Evolutionary conservation across 2,888 invertebrate species (phyloP).

Genomic region (Choreutis nemorana): DNA sequence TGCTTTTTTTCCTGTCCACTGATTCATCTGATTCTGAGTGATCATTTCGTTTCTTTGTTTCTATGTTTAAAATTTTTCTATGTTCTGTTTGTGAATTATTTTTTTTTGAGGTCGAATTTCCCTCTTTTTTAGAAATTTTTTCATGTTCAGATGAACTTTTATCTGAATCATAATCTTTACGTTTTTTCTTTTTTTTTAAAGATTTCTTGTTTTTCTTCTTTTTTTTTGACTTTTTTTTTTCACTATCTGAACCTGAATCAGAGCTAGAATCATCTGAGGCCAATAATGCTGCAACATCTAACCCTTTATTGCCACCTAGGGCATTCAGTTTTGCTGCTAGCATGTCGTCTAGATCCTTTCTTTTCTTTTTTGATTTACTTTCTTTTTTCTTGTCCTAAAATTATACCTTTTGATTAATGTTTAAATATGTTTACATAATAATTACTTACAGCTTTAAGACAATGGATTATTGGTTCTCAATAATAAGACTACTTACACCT

Average conservation of each 20-base stretch:
- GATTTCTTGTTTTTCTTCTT: slow-evolving; percentile 22
- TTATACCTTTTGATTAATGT: too few relatives aligned
- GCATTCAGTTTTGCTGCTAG: slow-evolving; percentile 76
- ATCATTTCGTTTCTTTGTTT: slow-evolving; percentile 11
- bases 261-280: slow-evolving; percentile 38
- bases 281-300: slow-evolving; percentile 40
- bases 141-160: slow-evolving; percentile 3
- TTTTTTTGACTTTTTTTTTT: slow-evolving; percentile 37
- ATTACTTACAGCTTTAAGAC: too few relatives aligned
- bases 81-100: slow-evolving; percentile 1
- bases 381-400: slow-evolving; percentile 60
- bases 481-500: too few relatives aligned
- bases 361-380: slow-evolving; percentile 51
- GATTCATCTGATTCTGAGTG: slow-evolving; percentile 9
- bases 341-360: slow-evolving; percentile 70
- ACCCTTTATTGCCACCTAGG: slow-evolving; percentile 51
- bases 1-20: background rate
- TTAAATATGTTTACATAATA: too few relatives aligned
- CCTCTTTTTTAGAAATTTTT: background rate
- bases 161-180: slow-evolving; percentile 8
- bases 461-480: too few relatives aligned
- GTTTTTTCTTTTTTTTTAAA: slow-evolving; percentile 34
- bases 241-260: slow-evolving; percentile 15
- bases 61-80: slow-evolving; percentile 6
- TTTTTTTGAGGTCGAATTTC: background rate